Conservation (phyloP, 2,888 invertebrate genomes). For the Choreutis nemorana region DNA sequence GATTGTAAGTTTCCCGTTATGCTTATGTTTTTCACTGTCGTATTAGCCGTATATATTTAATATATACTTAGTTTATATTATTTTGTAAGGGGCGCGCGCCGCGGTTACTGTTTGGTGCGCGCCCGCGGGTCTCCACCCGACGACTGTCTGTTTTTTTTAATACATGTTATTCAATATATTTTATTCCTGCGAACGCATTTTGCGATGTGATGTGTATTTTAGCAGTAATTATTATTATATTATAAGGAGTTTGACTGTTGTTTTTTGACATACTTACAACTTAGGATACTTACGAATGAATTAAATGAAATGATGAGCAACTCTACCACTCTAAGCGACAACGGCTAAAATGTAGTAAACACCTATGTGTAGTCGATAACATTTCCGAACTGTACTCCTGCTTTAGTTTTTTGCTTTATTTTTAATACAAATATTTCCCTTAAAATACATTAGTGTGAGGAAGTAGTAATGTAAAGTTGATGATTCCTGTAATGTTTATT, state of each 20-base stretch:
- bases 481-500: conserved; percentile 59
- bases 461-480: conserved; percentile 63
- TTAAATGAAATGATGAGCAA: conserved; percentile 39
- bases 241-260: conserved; percentile 67
- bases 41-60: conserved; percentile 59
- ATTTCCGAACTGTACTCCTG: conserved; percentile 65
- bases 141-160: conserved; percentile 66
- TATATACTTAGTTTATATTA: too few relatives aligned
- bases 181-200: conserved; percentile 83
- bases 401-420: conserved; percentile 66
- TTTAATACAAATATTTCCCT: conserved; percentile 59
- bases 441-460: conserved; percentile 62
- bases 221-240: conserved; percentile 68
- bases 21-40: conserved; percentile 59
- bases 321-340: conserved; percentile 42
- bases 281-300: conserved; percentile 57
- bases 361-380: conserved; percentile 52
- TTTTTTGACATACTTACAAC: conserved; percentile 67
- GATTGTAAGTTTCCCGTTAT: conserved; percentile 67
- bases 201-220: conserved; percentile 74
- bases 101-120: conserved; percentile 62
- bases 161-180: conserved; percentile 76
- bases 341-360: conserved; percentile 56
- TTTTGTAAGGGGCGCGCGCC: conserved; percentile 50
- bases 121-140: conserved; percentile 41